These are phyloP conservation scores for Agapornis canus DNA, from an alignment of 2,797 vertebrate species.

Conservation along the genomic window DNA sequence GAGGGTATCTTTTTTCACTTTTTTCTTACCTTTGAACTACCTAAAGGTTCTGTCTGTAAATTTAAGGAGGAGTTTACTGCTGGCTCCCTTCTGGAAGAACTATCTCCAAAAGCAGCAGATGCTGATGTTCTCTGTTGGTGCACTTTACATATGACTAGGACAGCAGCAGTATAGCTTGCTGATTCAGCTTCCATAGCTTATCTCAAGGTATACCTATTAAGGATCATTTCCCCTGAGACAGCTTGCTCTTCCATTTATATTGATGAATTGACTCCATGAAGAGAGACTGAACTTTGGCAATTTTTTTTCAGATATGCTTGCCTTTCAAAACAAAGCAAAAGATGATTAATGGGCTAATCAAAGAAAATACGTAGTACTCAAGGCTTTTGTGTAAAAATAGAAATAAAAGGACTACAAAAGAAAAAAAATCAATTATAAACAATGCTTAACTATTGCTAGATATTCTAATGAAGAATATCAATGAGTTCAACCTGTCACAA, in stretches of 20 bases:
- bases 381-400: background rate
- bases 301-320: background rate
- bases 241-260: background rate
- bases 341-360: background rate
- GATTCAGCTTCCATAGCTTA: background rate
- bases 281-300: background rate
- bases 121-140: background rate
- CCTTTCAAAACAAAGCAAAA: background rate
- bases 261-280: background rate
- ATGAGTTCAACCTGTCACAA: background rate
- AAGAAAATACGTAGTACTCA: background rate
- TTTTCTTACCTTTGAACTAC: background rate
- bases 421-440: background rate
- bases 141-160: background rate
- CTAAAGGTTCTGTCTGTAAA: background rate
- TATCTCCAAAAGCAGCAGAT: background rate
- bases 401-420: background rate
- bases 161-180: background rate
- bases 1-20: background rate
- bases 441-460: background rate
- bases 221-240: background rate
- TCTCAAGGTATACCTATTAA: background rate
- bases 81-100: background rate
- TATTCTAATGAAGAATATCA: background rate
- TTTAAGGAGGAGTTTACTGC: background rate